phyloP scores from a whole-genome alignment of 2,797 vertebrate species.

The Enteromius mattozi region DNA sequence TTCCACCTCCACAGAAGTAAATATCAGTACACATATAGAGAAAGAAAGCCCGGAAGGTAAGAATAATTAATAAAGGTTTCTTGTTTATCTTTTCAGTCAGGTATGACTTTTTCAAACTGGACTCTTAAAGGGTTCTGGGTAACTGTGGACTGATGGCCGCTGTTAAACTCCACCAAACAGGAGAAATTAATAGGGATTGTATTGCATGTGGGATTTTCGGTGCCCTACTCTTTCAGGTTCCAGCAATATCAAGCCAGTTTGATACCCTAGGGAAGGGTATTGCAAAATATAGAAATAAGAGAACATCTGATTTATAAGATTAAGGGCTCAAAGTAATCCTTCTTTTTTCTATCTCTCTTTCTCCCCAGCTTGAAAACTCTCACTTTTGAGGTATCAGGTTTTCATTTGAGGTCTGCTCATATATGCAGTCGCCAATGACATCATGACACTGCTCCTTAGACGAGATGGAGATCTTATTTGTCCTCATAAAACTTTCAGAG shows the following conservation, averaged over 20 bases:
- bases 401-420: slow-evolving; percentile 46
- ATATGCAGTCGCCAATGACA: slow-evolving; percentile 59
- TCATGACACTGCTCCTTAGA: slow-evolving; percentile 64
- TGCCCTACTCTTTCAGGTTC: slow-evolving; percentile 22
- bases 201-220: slow-evolving; percentile 21
- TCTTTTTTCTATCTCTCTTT: background rate
- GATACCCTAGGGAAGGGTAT: slow-evolving; percentile 7
- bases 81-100: background rate
- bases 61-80: background rate
- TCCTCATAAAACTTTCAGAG: slow-evolving; percentile 69
- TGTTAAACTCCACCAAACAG: slow-evolving; percentile 16
- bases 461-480: slow-evolving; percentile 65
- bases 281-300: slow-evolving; percentile 48
- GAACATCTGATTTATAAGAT: slow-evolving; percentile 49
- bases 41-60: background rate
- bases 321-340: slow-evolving; percentile 24
- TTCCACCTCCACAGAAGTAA: slow-evolving; percentile 25
- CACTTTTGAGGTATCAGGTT: slow-evolving; percentile 62
- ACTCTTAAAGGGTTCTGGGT: slow-evolving; percentile 10
- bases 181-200: slow-evolving; percentile 27
- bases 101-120: slow-evolving; percentile 13
- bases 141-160: background rate
- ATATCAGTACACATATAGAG: background rate
- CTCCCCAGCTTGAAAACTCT: slow-evolving; percentile 20
- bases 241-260: slow-evolving; percentile 35